phyloP scores from a whole-genome alignment of 2,797 vertebrate genomes.

The Arremon aurantiirostris region DNA sequence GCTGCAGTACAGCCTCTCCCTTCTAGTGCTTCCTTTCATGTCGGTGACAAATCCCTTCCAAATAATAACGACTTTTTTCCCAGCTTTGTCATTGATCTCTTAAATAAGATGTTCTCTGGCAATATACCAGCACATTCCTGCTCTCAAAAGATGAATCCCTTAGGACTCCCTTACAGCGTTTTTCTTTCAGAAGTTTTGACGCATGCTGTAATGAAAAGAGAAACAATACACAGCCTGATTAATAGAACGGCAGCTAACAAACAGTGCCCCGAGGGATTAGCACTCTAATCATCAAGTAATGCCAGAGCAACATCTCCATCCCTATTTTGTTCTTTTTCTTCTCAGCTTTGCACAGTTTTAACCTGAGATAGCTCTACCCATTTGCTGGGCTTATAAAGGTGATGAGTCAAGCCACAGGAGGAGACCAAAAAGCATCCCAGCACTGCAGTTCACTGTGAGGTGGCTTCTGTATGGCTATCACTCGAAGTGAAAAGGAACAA shows the following conservation, averaged over 20 bases:
- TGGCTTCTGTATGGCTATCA: not conserved
- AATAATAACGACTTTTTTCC: not conserved
- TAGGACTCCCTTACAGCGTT: not conserved
- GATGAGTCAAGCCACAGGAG: not conserved
- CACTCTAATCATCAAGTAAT: not conserved
- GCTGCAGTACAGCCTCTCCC: not conserved
- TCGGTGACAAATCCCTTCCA: not conserved
- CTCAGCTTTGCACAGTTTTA: not conserved
- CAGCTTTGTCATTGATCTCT: not conserved
- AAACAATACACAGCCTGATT: not conserved
- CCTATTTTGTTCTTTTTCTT: not conserved
- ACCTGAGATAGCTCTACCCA: not conserved
- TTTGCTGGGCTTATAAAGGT: not conserved
- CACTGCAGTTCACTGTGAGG: not conserved
- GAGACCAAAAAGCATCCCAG: not conserved
- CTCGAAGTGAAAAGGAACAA: not conserved
- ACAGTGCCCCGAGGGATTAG: not conserved
- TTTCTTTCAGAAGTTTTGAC: not conserved
- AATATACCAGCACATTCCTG: not conserved
- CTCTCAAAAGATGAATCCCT: not conserved
- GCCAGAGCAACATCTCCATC: not conserved
- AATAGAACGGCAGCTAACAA: not conserved
- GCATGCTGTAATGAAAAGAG: not conserved
- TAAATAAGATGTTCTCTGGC: not conserved
- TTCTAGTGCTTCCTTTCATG: not conserved